Evolutionary conservation across 2,797 vertebrate species (phyloP).

Genomic region (Sylvia borin): DNA sequence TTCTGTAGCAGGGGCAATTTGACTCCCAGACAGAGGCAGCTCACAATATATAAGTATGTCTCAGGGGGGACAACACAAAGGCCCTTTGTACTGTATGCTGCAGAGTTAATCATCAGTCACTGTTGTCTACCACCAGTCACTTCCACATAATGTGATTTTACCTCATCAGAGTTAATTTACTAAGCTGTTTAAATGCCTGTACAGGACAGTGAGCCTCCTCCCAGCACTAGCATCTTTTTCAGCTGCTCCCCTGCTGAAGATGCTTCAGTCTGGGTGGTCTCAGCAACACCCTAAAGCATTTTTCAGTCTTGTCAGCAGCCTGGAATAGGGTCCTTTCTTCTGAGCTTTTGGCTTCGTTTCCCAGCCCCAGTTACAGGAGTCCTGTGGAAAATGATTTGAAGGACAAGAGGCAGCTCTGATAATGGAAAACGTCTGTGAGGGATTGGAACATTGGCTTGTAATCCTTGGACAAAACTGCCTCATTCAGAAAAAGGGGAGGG

Average conservation of each 20-base stretch:
- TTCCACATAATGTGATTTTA: neutral
- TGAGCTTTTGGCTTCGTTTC: slow-evolving; percentile 15
- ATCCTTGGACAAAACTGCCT: slow-evolving; percentile 53
- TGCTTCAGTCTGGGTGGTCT: slow-evolving; percentile 58
- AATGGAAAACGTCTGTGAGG: slow-evolving; percentile 65
- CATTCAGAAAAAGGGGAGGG: slow-evolving; percentile 42
- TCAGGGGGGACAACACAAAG: neutral
- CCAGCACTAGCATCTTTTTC: neutral
- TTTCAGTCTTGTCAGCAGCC: slow-evolving; percentile 55
- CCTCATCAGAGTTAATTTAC: slow-evolving; percentile 36
- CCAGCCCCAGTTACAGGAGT: slow-evolving; percentile 37
- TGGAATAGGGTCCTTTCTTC: slow-evolving; percentile 48
- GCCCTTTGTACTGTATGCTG: neutral
- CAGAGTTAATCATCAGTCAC: neutral
- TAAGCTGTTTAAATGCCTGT: neutral
- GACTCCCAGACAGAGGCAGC: neutral
- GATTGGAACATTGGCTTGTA: slow-evolving; percentile 59
- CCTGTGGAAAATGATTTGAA: slow-evolving; percentile 59
- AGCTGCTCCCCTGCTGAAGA: neutral
- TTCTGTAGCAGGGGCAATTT: neutral
- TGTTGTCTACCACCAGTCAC: neutral
- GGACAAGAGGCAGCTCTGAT: slow-evolving; percentile 61
- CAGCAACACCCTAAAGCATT: slow-evolving; percentile 10
- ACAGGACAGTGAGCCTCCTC: neutral
- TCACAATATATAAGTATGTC: neutral